Evolutionary conservation across 2,888 invertebrate species (phyloP).

Genomic region (Mallateleia sp.): DNA sequence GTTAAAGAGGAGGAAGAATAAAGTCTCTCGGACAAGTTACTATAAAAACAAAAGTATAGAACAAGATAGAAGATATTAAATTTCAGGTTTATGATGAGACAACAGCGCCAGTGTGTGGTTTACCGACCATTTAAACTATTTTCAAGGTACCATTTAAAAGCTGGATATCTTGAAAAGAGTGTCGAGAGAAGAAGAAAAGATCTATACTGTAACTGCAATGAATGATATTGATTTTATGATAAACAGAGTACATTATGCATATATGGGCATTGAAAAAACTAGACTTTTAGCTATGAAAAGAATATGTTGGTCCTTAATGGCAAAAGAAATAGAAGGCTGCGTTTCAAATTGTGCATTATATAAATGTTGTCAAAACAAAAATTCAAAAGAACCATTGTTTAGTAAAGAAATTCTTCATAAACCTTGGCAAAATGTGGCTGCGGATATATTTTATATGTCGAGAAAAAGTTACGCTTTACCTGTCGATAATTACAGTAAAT

Average conservation of each 20-base stretch:
- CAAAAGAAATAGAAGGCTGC: conserved; percentile 74
- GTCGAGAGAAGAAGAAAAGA: too few species aligned
- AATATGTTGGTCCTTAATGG: conserved; percentile 80
- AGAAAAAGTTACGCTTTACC: neutral
- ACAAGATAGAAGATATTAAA: too few species aligned
- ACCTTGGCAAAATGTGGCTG: neutral
- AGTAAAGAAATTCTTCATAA: neutral
- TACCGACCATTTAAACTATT: too few species aligned
- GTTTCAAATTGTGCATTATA: conserved; percentile 62
- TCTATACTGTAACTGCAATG: too few species aligned
- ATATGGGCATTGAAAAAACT: conserved; percentile 80
- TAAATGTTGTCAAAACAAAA: neutral
- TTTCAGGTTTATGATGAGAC: too few species aligned
- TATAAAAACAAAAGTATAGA: too few species aligned
- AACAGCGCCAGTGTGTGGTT: too few species aligned
- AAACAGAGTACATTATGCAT: conserved; percentile 78
- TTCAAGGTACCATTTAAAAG: too few species aligned
- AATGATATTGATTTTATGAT: too few species aligned
- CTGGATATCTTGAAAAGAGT: too few species aligned
- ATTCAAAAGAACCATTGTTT: neutral
- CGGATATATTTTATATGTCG: neutral
- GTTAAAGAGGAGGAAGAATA: too few species aligned
- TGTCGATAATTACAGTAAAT: neutral
- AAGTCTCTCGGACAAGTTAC: too few species aligned
- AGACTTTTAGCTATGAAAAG: conserved; percentile 73